A percentile compares a stretch with the other conserved stretches of the same genome.
Evolutionary conservation across 1,140 invertebrate species (phyloP).

Genomic region (Ephestia elutella): DNA sequence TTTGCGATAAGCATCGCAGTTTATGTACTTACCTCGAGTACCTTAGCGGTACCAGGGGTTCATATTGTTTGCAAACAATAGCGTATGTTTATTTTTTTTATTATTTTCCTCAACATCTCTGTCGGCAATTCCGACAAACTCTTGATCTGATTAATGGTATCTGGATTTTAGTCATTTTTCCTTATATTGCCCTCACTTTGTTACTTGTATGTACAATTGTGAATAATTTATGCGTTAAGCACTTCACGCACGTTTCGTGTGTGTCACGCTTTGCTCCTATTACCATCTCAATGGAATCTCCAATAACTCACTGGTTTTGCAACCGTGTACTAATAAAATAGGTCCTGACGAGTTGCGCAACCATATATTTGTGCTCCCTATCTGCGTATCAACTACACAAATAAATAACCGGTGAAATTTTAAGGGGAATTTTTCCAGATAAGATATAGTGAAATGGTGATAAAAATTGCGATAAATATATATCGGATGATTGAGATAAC

Average conservation of each 20-base stretch:
- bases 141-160: neutral
- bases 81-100: neutral
- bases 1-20: constrained; percentile 34
- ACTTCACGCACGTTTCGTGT: constrained; percentile 1
- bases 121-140: neutral
- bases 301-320: constrained; percentile 34
- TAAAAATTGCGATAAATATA: constrained; percentile 40
- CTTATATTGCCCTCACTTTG: neutral
- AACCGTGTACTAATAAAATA: constrained; percentile 34
- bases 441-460: constrained; percentile 58
- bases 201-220: neutral
- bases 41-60: constrained; percentile 21
- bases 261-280: constrained; percentile 17
- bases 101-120: neutral
- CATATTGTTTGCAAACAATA: constrained; percentile 24
- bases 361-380: constrained; percentile 50
- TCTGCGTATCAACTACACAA: constrained; percentile 36
- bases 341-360: constrained; percentile 32
- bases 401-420: constrained; percentile 60
- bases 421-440: constrained; percentile 36
- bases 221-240: constrained; percentile 4
- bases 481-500: constrained; percentile 1
- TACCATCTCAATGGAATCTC: constrained; percentile 34
- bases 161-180: neutral
- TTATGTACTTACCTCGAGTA: constrained; percentile 17